Conservation (phyloP, 1,140 invertebrate species). For the Brachionus manjavacas region DNA sequence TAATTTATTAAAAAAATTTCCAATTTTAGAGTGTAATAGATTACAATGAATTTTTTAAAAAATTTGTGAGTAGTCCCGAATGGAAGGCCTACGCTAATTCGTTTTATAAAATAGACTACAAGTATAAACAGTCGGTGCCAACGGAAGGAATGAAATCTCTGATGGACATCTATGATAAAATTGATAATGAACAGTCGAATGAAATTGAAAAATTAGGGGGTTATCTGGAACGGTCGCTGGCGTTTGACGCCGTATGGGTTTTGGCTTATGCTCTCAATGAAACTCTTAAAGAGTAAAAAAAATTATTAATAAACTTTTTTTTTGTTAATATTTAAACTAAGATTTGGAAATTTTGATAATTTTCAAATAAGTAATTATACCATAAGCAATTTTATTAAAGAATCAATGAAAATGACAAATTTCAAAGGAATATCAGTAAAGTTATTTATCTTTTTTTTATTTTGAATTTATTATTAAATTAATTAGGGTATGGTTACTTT, state of each 20-base stretch:
- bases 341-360: constrained; percentile 67
- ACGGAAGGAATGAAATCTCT: constrained; percentile 42
- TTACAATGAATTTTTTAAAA: constrained; percentile 7
- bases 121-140: constrained; percentile 29
- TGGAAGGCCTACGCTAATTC: not conserved
- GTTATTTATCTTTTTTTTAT: constrained; percentile 45
- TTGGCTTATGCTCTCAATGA: constrained; percentile 93
- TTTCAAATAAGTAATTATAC: constrained; percentile 95
- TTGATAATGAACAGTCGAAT: constrained; percentile 9
- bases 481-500: constrained; percentile 82
- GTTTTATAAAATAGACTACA: not conserved
- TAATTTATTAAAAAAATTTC: not conserved
- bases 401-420: constrained; percentile 91
- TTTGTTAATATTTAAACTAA: not conserved
- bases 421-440: constrained; percentile 94
- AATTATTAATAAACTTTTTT: not conserved
- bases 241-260: constrained; percentile 98
- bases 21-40: not conserved
- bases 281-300: constrained; percentile 59
- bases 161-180: constrained; percentile 32
- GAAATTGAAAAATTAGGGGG: constrained; percentile 61
- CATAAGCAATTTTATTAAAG: constrained; percentile 88
- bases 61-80: constrained; percentile 21
- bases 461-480: not conserved
- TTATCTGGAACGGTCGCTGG: constrained; percentile 93